Base-by-base conservation (phyloP, 2,113 vertebrate species). In the Pantherophis guttatus region DNA sequence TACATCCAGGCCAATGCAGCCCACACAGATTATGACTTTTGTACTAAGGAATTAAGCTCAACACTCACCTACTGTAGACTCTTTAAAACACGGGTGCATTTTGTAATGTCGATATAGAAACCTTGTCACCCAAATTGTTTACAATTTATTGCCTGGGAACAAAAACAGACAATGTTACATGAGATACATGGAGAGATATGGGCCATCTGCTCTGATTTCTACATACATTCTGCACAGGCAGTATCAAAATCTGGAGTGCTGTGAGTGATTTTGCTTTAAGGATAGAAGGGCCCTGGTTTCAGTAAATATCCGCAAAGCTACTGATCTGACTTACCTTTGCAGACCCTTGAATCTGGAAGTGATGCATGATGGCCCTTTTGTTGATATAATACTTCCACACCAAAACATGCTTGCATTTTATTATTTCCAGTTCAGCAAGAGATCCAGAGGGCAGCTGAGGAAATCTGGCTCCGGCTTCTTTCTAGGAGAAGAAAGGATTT, bases 381-480 rank as follows among this genome's bases (percentile, higher is more conserved):
- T 11, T 33, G 19, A 3, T 88, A 29, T 53, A 5, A 92, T 19
- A 33, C 10, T 55, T 1, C 88, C 87, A 94, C 1, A 70, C 9
- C 65, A 88, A 81, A 90, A 53, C 8, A 86, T 7, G 0, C 19
- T 88, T 94, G 29, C 59, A 65, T 92, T 94, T 89, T 65, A 91
- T 96, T 97, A 17, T 95, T 93, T 53, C 23, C 95, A 99, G 99
- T 98, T 86, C 98, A 96, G 91, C 95, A 96, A 87, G 98, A 98
- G 87, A 97, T 99, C 86, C 96, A 98, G 94, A 97, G 96, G 86
- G 94, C 95, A 3, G 98, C 97, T 10, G 98, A 98, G 93, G 94
- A 95, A 53, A 98, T 98, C 88, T 99, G 99, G 99, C 98, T 97
- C 92, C 98, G 97, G 93, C 97, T 99, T 0, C 96, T 99, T 95